Base-by-base conservation (phyloP, 2,113 vertebrate genomes). In the Ophiodon elongatus region DNA sequence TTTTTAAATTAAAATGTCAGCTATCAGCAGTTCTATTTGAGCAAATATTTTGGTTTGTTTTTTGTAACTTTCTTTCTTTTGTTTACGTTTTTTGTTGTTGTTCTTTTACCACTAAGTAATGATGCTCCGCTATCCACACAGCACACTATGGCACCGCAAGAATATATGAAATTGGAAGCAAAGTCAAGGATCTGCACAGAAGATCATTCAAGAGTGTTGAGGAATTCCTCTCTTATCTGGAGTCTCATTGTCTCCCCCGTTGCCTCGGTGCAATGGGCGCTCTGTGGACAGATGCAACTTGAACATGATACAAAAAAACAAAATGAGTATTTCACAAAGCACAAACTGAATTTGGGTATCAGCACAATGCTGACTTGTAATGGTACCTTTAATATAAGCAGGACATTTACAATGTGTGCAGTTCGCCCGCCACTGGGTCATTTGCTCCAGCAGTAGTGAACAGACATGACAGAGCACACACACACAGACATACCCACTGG, bases 181-280 rank as follows among this genome's bases (percentile, higher is more conserved):
- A 57, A 27, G 14, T 52, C 23, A 64, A 39, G 23, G 15, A 43
- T 57, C 10, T 60, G 45, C 23, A 25, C 39, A 66, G 71, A 37
- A 29, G 37, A 54, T 68, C 15, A n/a, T 54, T 39, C 27, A 45
- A 45, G 35, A n/a, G 23, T 59, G 65, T 64, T 39, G 72, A 80
- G 59, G 74, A 88, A 82, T 79, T 88, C 76, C 76, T 73, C n/a
- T 73, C 72, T 73, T 83, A 83, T 85, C 76, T 76, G 1, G 25
- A 73, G 45, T 31, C 69, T 65, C 50, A 27, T 60, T 74, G 73
- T 83, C 73, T 78, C 67, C 73, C 13, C 19, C 29, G 14, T 29
- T 76, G 57, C 63, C 8, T 65, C 17, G 29, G 65, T 75, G 69
- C 69, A n/a, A 8, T 19, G 13, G 33, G 25, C 27, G 9, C 68